Conservation (phyloP, 2,888 invertebrate genomes). For the Heteromurus nitidus region DNA sequence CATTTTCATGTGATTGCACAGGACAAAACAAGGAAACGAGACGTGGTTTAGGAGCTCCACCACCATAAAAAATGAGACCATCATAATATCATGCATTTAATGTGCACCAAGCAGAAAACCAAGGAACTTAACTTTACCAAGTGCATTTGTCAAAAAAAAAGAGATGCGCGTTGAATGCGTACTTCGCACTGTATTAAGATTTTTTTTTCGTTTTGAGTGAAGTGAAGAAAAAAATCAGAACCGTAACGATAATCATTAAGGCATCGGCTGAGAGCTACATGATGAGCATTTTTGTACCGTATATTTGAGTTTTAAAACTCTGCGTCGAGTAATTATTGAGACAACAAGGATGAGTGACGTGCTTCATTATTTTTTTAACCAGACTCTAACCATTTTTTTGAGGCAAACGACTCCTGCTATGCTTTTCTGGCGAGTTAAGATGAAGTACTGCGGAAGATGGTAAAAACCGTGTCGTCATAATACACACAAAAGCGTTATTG, state of each 20-base stretch:
- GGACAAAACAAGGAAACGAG: slow-evolving; percentile 22
- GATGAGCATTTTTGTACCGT: slow-evolving; percentile 16
- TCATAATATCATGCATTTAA: neutral
- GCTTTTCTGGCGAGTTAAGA: slow-evolving; percentile 1
- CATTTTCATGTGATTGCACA: too few relatives aligned
- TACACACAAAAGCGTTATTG: too few relatives aligned
- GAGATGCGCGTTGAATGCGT: too few relatives aligned
- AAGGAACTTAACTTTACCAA: neutral
- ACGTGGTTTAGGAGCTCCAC: slow-evolving; percentile 22
- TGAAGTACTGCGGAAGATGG: neutral
- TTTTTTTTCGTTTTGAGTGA: too few relatives aligned
- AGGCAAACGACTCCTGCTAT: neutral
- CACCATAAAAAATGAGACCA: slow-evolving; percentile 53
- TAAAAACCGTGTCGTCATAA: too few relatives aligned
- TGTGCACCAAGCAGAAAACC: neutral
- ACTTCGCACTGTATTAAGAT: neutral
- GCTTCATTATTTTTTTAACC: slow-evolving; percentile 33
- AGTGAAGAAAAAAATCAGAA: slow-evolving; percentile 33
- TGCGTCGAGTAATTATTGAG: slow-evolving; percentile 14
- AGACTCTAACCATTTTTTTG: neutral
- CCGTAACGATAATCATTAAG: slow-evolving; percentile 30
- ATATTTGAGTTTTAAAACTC: neutral
- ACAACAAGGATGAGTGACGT: slow-evolving; percentile 31
- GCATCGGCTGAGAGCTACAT: neutral
- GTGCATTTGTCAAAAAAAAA: neutral